Base-by-base conservation (phyloP, 2,888 invertebrate genomes). In the Acanthoscelides obtectus region DNA sequence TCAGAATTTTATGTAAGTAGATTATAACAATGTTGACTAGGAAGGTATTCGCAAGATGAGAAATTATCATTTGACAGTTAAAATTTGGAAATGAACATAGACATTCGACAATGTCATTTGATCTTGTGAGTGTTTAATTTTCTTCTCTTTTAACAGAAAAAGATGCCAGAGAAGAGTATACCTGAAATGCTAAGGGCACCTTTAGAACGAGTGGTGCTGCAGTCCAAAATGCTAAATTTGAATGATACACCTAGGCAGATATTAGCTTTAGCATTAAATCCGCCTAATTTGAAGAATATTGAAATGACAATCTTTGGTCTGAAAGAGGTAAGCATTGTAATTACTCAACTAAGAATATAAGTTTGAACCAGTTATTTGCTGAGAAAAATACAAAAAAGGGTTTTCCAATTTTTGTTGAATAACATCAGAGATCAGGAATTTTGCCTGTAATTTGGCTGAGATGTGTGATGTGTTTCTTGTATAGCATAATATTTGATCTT, bases 151-250 rank as follows among this genome's bases (percentile, higher is more conserved):
- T 66, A 8, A 20, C 20, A 89, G 88, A 84, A 88, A 0, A 79
- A 81, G 22, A 82, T 94, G 74, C 75, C 81, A 0, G 86, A 87
- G 75, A 92, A 91, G 77, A 87, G 89, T 20, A 76, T 84, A 0
- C 95, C 96, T 0, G 95, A 96, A 86, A 93, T 96, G 82, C 83
- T 91, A 77, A 89, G 95, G 25, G 92, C 94, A 71, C 95, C 97
- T 0, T 85, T 98, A 22, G 95, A 95, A 78, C 89, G 89, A 66
- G 85, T 95, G 66, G 92, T 98, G 19, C 87, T 98, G 0, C 90
- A 93, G 71, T 88, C 94, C 0, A 98, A 98, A 84, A 84, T 92
- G 80, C 84, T 98, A 69, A 90, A 95, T 68, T 90, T 97, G 88
- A 94, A 94, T 20, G 88, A 89, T 74, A 92, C 94, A 0, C 94